These are phyloP conservation scores for Calypte anna DNA, from an alignment of 2,113 vertebrate genomes.

Conservation along the genomic window DNA sequence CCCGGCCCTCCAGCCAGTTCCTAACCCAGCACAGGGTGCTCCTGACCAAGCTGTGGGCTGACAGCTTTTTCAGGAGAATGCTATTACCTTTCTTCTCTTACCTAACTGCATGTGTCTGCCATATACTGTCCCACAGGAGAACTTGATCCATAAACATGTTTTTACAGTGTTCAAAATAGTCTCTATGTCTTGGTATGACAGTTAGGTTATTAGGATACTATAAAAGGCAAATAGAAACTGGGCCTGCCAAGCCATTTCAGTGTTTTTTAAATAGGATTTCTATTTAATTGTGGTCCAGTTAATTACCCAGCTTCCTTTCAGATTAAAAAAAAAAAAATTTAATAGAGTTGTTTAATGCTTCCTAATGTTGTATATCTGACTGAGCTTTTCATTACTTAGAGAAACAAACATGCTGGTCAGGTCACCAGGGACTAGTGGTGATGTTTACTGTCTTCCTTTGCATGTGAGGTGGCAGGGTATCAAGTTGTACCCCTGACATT, in stretches of 20 bases:
- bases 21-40: too few species aligned
- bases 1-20: too few species aligned
- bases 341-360: slow-evolving; percentile 66
- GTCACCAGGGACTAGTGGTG: slow-evolving; percentile 6
- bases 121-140: not conserved
- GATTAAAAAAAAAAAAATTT: slow-evolving; percentile 59
- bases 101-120: not conserved
- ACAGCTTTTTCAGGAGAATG: too few species aligned
- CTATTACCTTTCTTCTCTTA: not conserved
- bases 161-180: slow-evolving; percentile 14
- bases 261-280: slow-evolving; percentile 46
- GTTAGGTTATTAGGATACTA: slow-evolving; percentile 13
- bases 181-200: not conserved
- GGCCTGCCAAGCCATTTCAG: slow-evolving; percentile 41
- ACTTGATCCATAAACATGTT: not conserved
- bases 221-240: slow-evolving; percentile 36
- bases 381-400: slow-evolving; percentile 66
- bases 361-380: slow-evolving; percentile 52
- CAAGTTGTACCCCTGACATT: not conserved
- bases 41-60: too few species aligned
- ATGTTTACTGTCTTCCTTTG: not conserved
- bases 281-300: slow-evolving; percentile 69
- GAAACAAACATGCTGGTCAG: slow-evolving; percentile 41
- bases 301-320: slow-evolving; percentile 59
- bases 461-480: not conserved